Base-by-base conservation (phyloP, 2,797 vertebrate genomes). In the Hippoglossus hippoglossus region DNA sequence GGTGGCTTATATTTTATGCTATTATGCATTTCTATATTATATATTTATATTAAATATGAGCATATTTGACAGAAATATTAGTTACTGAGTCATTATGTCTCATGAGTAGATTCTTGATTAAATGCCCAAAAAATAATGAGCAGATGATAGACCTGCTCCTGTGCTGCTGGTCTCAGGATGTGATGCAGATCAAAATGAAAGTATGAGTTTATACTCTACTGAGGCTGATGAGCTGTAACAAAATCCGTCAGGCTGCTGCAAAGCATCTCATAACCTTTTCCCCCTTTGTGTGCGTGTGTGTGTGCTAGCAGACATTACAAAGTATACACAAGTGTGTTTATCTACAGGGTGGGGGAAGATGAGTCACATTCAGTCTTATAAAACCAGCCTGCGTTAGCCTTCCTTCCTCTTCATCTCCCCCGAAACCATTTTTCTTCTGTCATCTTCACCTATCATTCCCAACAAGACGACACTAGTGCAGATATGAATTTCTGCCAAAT, bases 361-460 rank as follows among this genome's bases (percentile, higher is more conserved):
- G 86, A 91, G 86, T 90, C 85, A 89, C 67, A 86, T 67, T 49
- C 41, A 77, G 73, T 46, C 73, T 65, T 79, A 63, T 83, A 79
- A 85, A 78, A 85, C 28, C 59, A 73, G 67, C 44, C 53, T 62
- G 57, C 44, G 68, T 77, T 64, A 61, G 12, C 22, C 67, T 53
- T 9, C 22, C 26, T 60, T 59, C 16, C 53, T 72, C 61, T 77
- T 9, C 56, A 64, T 62, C 34, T 71, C 68, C 66, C 44, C 39
- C 31, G 39, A 81, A 36, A 36, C 11, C 34, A n/a, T 54, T 80
- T 74, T 12, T 71, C 63, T 56, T 13, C 67, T 79, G 83, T 85
- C 21, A 75, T 77, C 71, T 44, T 65, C 24, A 61, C 53, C 73
- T 67, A 62, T 73, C 54, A 44, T 58, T 70, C 69, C 67, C 25